phyloP scores from a whole-genome alignment of 2,888 invertebrate genomes.

The Metellina segmentata region DNA sequence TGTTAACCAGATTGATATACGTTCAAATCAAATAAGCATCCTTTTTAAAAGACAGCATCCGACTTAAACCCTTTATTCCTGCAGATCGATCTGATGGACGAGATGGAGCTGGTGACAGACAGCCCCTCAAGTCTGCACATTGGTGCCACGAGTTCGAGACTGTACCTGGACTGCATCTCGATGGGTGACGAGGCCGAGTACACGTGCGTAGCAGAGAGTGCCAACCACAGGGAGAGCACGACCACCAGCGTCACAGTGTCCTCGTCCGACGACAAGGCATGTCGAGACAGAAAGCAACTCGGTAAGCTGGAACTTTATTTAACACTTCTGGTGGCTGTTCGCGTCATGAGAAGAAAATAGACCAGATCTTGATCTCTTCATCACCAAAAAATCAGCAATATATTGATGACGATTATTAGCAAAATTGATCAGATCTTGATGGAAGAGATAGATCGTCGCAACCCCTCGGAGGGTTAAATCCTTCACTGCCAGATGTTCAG shows the following conservation, averaged over 20 bases:
- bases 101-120: neutral
- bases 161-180: constrained; percentile 87
- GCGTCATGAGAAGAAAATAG: too few species aligned
- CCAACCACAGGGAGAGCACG: constrained; percentile 78
- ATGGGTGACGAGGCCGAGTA: constrained; percentile 86
- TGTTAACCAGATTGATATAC: too few species aligned
- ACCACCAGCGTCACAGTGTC: constrained; percentile 78
- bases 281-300: constrained; percentile 66
- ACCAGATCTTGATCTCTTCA: too few species aligned
- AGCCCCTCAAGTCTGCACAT: constrained; percentile 76
- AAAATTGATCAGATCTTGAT: too few species aligned
- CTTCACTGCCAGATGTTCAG: too few species aligned
- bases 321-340: too few species aligned
- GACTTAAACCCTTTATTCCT: neutral
- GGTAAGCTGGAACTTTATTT: constrained; percentile 31
- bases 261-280: constrained; percentile 49
- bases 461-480: too few species aligned
- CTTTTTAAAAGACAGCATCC: neutral
- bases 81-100: constrained; percentile 22
- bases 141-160: constrained; percentile 85
- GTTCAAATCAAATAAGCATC: too few species aligned
- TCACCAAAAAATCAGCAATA: too few species aligned
- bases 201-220: constrained; percentile 87
- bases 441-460: too few species aligned
- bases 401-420: too few species aligned